Conservation (phyloP, 2,888 invertebrate species). For the Pterobdella sp. region DNA sequence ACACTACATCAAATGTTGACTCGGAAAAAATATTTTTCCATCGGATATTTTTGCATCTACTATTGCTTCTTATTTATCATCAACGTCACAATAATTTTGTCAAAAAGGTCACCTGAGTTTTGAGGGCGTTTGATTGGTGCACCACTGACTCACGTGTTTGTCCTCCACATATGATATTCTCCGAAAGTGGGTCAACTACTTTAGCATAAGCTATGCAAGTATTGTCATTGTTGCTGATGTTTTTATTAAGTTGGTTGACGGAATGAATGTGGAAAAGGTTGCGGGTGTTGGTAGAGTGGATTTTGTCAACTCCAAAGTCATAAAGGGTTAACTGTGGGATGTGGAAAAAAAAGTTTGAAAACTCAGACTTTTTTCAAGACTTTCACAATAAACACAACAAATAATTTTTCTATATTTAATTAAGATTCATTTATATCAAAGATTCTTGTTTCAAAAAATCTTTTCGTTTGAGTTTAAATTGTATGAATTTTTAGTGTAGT, state of each 20-base stretch:
- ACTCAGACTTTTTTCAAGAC: no score
- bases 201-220: constrained; percentile 20
- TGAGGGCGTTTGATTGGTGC: constrained; percentile 24
- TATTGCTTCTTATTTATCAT: no score
- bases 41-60: no score
- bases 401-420: not conserved
- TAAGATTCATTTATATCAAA: not conserved
- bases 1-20: not conserved
- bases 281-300: not conserved
- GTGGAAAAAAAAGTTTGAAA: not conserved
- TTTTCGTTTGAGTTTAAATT: constrained; percentile 1
- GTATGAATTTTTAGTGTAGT: no score
- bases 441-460: not conserved
- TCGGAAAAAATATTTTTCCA: no score
- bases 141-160: constrained; percentile 11
- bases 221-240: not conserved
- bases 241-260: not conserved
- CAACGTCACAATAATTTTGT: no score
- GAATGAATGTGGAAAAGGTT: not conserved
- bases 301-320: constrained; percentile 17
- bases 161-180: constrained; percentile 20
- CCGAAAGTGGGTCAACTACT: constrained; percentile 22
- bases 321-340: constrained; percentile 19
- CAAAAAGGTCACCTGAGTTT: constrained; percentile 21
- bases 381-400: not conserved